Conservation (phyloP, 2,113 vertebrate genomes). For the Edolisoma coerulescens region DNA sequence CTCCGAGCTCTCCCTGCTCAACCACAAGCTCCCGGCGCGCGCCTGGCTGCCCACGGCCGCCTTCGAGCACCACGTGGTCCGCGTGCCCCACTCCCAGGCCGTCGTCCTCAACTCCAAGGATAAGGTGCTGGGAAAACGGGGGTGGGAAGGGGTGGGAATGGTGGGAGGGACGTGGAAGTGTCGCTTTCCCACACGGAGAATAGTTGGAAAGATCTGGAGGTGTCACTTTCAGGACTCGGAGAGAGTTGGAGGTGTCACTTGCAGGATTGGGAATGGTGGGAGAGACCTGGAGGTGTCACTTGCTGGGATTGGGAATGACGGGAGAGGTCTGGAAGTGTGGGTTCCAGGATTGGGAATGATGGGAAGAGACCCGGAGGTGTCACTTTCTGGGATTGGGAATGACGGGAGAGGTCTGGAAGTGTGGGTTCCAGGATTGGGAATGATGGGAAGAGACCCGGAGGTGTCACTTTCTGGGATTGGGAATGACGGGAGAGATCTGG, state of each 20-base stretch:
- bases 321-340: rapidly evolving
- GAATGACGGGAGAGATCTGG: not conserved
- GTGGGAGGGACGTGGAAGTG: too few relatives aligned
- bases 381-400: not conserved
- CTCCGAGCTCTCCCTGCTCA: conserved; percentile 92
- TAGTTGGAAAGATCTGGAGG: too few relatives aligned
- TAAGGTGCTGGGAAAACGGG: not conserved
- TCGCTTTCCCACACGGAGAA: too few relatives aligned
- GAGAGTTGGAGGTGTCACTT: too few relatives aligned
- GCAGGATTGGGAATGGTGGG: not conserved
- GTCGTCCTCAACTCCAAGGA: not conserved
- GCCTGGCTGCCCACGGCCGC: conserved; percentile 92
- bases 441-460: too few relatives aligned
- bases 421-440: too few relatives aligned
- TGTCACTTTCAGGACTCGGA: rapidly evolving
- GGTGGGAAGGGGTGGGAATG: not conserved
- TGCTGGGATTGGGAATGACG: not conserved
- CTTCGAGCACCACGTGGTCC: conserved; percentile 9
- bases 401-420: not conserved
- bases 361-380: not conserved
- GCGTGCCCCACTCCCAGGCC: not conserved
- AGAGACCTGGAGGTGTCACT: not conserved
- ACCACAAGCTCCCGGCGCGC: conserved; percentile 91
- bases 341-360: not conserved
- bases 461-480: too few relatives aligned